Evolutionary conservation across 2,797 vertebrate species (phyloP), one percentile per base, ranked within the genome.

Genomic region (Myotis planiceps): DNA sequence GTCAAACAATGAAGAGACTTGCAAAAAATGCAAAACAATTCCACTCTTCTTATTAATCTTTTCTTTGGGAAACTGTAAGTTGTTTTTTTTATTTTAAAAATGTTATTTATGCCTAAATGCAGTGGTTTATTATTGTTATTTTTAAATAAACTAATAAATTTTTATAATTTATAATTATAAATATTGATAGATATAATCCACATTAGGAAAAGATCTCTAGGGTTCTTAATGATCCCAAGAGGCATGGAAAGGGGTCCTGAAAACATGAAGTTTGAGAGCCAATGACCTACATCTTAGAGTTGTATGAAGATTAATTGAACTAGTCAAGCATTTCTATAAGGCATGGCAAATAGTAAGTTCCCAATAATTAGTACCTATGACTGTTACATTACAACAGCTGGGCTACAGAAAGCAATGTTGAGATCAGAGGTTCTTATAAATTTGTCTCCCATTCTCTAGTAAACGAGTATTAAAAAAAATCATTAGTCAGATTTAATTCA

Each of bases 231-330:
- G 90, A 91, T 68, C 65, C 23, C 74, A 6, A n/a, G n/a, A 27
- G 14, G 25, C 42, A 85, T 69, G 18, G 34, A 88, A 89, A 90
- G 66, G 34, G 18, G n/a, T 81, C 18, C 21, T 83, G 55, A 84
- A 92, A 95, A 89, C 55, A 93, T 60, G 92, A 88, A 92, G 42
- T 94, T 49, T 75, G 25, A 88, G 60, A 95, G 76, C 15, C 47
- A 91, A 37, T 47, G 27, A 92, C n/a, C 51, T 93, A 84, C 15
- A 86, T 65, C 75, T 85, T 49, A 69, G 55, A 82, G 55, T 19
- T 68, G 21, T 21, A 82, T 29, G 29, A 96, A 47, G 47, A 93
- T 53, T 69, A 79, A 93, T 80, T 60, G 53, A 88, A 49, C 58
- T 79, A 88, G n/a, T 49, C 86, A 72, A 81, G n/a, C 25, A 84